Evolutionary conservation across 1,140 invertebrate species (phyloP), one percentile per base, ranked within the genome.

Genomic region (Cylas formicarius): DNA sequence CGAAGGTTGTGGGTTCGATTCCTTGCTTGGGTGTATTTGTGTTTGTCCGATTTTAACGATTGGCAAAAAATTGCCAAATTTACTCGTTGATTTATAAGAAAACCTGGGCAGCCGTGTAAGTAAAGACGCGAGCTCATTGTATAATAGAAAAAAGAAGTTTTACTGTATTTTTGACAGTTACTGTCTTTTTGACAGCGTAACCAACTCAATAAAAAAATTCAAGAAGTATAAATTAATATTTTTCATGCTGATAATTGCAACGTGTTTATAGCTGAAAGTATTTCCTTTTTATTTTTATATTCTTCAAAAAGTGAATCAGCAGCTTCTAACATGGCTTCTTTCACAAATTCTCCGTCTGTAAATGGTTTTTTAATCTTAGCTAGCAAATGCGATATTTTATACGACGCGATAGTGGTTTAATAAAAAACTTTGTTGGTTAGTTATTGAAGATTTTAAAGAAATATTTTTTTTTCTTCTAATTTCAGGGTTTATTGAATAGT

Each of bases 271-370:
- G 24, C 36, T 22, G 42, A 32, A 2, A 49, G 24, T 9, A 51
- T 51, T 22, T 51, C 31, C 6, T 2, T 31, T 50, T 50, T 50
- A 24, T 51, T 45, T 50, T 34, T 44, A 33, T 41, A 51, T 22
- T 51, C 26, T 10, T 16, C 27, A 48, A 51, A 51, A 19, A 51
- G 17, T 21, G 47, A 45, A 45, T 53, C 34, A 26, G 48, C 46
- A 9, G 48, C 31, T 46, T 45, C 49, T 23, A 45, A 16, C 37
- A 52, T 44, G 19, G 50, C 33, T 42, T 57, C 48, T 32, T 58
- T 58, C 27, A 55, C 46, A 26, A 44, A 48, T 50, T 55, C 39
- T 24, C 52, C 56, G 50, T 57, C 55, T 26, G 34, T 44, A 53
- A 50, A 55, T 35, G 45, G 32, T 44, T 44, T 44, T 34, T 1